phyloP scores from a whole-genome alignment of 2,888 invertebrate genomes.

The Drosophila gaucha region DNA sequence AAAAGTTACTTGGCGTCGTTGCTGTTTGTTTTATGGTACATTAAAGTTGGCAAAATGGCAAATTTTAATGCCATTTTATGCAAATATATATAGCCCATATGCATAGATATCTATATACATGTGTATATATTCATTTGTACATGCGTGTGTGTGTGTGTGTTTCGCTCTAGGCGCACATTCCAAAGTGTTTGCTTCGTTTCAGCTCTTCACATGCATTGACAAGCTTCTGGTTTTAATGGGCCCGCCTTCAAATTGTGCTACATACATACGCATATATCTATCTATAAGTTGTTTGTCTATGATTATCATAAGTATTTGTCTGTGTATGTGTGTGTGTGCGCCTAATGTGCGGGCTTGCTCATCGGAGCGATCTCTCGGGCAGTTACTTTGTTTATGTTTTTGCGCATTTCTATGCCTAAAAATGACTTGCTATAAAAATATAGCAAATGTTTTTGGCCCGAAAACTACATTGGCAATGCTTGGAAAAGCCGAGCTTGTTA shows the following conservation, averaged over 20 bases:
- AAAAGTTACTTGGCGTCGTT: slow-evolving; percentile 52
- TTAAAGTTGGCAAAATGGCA: slow-evolving; percentile 75
- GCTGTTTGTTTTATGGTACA: slow-evolving; percentile 69
- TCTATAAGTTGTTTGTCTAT: slow-evolving; percentile 16
- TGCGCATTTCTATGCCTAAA: background rate
- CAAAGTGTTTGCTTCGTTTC: slow-evolving; percentile 39
- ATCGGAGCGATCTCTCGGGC: slow-evolving; percentile 13
- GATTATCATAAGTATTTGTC: slow-evolving; percentile 23
- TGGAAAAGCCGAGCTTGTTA: no score
- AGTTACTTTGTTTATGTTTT: slow-evolving; percentile 9
- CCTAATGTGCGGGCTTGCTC: slow-evolving; percentile 24
- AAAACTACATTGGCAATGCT: no score
- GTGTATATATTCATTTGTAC: slow-evolving; percentile 2
- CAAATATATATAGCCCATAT: slow-evolving; percentile 46
- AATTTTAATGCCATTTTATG: slow-evolving; percentile 76
- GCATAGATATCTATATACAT: background rate
- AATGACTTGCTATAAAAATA: slow-evolving; percentile 25
- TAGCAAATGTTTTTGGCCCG: background rate
- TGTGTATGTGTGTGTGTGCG: slow-evolving; percentile 6
- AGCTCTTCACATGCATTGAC: slow-evolving; percentile 42
- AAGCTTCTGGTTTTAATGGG: slow-evolving; percentile 50
- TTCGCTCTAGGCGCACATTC: slow-evolving; percentile 47
- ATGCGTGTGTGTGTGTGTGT: slow-evolving; percentile 8
- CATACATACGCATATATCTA: background rate
- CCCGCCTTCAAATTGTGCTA: slow-evolving; percentile 8